phyloP scores from a whole-genome alignment of 35 echinoderm and acorn worm genomes.

The Hemicentrotus pulcherrimus region DNA sequence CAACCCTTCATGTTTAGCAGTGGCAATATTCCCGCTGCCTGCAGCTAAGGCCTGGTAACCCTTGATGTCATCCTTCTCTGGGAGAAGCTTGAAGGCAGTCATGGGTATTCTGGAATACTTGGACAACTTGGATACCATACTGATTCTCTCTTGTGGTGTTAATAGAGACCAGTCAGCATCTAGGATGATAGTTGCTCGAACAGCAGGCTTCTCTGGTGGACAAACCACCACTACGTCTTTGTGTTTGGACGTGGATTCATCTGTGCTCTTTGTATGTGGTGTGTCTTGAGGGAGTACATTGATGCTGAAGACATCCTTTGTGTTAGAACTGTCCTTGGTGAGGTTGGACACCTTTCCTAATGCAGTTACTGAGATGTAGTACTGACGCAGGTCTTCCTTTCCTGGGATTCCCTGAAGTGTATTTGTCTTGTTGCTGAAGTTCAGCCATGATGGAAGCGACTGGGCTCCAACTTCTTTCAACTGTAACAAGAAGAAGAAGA shows the following conservation, averaged over 20 bases:
- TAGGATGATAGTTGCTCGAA: conserved; percentile 86
- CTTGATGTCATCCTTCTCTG: conserved; percentile 63
- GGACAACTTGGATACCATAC: conserved; percentile 84
- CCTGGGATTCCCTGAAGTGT: conserved; percentile 90
- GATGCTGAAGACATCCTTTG: conserved; percentile 85
- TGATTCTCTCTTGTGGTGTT: conserved; percentile 58
- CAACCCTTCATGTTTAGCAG: conserved; percentile 66
- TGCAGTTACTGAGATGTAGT: conserved; percentile 90
- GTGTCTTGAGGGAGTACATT: conserved; percentile 48
- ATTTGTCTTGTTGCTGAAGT: conserved; percentile 60
- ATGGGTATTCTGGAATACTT: conserved; percentile 86
- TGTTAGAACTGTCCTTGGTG: conserved; percentile 43
- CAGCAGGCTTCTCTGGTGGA: conserved; percentile 64
- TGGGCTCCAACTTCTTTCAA: conserved; percentile 80
- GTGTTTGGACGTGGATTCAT: conserved; percentile 50
- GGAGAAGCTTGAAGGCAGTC: conserved; percentile 80
- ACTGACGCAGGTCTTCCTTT: conserved; percentile 82
- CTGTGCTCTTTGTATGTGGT: neutral
- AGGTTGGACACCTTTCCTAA: conserved; percentile 73
- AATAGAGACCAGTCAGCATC: conserved; percentile 94
- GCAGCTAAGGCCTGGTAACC: conserved; percentile 71
- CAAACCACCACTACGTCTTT: conserved; percentile 61
- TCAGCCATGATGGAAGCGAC: conserved; percentile 80
- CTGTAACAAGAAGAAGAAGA: conserved; percentile 69
- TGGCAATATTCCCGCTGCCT: conserved; percentile 80